Evolutionary conservation across 2,113 vertebrate species (phyloP), one percentile per base, ranked within the genome.

Genomic region (Mustelus asterias): DNA sequence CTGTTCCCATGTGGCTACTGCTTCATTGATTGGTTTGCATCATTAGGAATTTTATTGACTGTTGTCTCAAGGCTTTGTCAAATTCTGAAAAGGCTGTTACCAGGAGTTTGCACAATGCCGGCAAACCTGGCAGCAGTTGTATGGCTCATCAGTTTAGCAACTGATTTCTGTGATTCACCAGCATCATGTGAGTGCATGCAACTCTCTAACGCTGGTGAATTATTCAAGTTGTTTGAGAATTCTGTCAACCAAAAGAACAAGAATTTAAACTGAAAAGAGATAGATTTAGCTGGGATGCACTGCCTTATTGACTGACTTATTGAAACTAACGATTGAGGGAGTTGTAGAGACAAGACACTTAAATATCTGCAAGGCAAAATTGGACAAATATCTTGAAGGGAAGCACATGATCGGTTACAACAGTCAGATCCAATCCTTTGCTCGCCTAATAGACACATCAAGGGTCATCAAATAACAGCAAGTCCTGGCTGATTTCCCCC

Each of bases 101-200:
- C 44, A 16, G 80, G 37, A 18, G 37, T 83, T 41, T 41, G 37
- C 80, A 22, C 37, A 41, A 44, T 83, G 80, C 80, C 80, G 5
- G 37, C 20, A 83, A 83, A 83, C 80, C 80, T 18, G 18, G 37
- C 37, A 41, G 41, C 80, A 22, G 1, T 44, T 83, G 37, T 41
- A 22, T 83, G 78, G 78, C 78, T 41, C 78, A 83, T 20, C 18
- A 41, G 5, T 41, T 83, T n/a, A 83, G n/a, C n/a, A 14, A 83
- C n/a, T 83, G n/a, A 83, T 83, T 80, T 83, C n/a, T 83, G 76
- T 83, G 78, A 83, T 83, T 83, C 78, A 41, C 14, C 78, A 83
- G 41, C 78, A 83, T 37, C 78, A 16, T 83, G 80, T 41, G 37
- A 37, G 16, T 83, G 80, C 80, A 22, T 83, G 80, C 80, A 83